Evolutionary conservation across 2,888 invertebrate species (phyloP).

Genomic region (Torymus tubicola): DNA sequence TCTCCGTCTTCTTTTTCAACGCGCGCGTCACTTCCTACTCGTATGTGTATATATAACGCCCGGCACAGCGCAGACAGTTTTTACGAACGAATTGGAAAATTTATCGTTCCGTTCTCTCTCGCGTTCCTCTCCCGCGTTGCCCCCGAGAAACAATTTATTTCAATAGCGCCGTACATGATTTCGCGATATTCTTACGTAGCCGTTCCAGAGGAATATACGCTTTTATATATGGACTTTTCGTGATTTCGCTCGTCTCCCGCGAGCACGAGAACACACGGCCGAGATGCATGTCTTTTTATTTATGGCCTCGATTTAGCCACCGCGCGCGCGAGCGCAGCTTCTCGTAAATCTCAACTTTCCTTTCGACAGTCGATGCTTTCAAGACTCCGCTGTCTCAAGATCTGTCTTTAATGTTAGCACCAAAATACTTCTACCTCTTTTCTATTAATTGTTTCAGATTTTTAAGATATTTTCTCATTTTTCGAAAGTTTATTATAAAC

Average conservation of each 20-base stretch:
- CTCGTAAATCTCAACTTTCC: no score
- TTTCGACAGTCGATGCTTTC: no score
- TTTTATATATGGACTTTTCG: neutral
- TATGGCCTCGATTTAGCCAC: neutral
- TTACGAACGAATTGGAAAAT: constrained; percentile 31
- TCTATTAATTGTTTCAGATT: no score
- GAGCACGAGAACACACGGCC: neutral
- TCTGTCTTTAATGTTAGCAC: no score
- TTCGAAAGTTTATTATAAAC: no score
- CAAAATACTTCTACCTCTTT: no score
- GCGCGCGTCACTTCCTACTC: constrained; percentile 6
- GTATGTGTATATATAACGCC: no score
- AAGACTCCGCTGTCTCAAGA: no score
- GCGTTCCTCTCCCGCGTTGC: neutral
- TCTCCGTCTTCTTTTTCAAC: neutral
- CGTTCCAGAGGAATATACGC: neutral
- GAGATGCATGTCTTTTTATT: neutral
- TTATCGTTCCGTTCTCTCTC: neutral
- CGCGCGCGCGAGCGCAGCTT: neutral
- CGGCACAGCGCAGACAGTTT: neutral
- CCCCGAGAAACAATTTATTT: constrained; percentile 37
- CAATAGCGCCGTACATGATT: constrained; percentile 31
- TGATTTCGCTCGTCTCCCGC: neutral
- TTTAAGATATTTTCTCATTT: no score
- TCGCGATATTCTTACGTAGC: constrained; percentile 6